A percentile compares a stretch with the other conserved stretches of the same genome.
phyloP scores from a whole-genome alignment of 2,797 vertebrate species.

The Champsocephalus gunnari region DNA sequence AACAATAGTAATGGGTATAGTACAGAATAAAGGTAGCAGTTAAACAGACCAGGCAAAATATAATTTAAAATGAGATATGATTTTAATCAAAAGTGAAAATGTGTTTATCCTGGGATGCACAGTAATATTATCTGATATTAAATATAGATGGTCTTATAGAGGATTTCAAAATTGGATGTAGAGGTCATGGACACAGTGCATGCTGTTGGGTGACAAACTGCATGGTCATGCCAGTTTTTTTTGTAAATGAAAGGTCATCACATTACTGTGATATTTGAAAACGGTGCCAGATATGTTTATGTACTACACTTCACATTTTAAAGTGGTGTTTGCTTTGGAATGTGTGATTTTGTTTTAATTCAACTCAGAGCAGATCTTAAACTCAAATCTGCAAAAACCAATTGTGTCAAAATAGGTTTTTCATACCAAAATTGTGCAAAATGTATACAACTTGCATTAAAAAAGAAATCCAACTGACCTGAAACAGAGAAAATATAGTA shows the following conservation, averaged over 20 bases:
- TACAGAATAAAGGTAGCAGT: not conserved
- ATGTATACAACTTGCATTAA: not conserved
- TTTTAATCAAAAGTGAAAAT: no score
- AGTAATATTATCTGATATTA: not conserved
- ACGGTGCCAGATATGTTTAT: constrained; percentile 12
- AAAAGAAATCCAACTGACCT: not conserved
- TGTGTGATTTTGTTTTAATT: constrained; percentile 2
- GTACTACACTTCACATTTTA: constrained; percentile 32
- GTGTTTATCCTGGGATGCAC: no score
- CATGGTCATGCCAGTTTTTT: not conserved
- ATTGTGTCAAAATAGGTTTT: not conserved
- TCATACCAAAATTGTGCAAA: not conserved
- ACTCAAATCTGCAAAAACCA: not conserved
- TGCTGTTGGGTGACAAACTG: not conserved
- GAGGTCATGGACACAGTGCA: not conserved
- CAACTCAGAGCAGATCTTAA: constrained; percentile 7
- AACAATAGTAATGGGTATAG: not conserved
- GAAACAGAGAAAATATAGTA: not conserved
- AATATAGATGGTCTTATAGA: not conserved
- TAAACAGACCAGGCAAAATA: no score
- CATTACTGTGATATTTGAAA: constrained; percentile 2
- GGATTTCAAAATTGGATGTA: not conserved
- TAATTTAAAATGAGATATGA: no score
- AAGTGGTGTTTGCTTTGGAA: constrained; percentile 24
- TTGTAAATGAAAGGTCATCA: not conserved